These are phyloP conservation scores for Pangasianodon hypophthalmus DNA, from an alignment of 2,113 vertebrate species.

Conservation along the genomic window DNA sequence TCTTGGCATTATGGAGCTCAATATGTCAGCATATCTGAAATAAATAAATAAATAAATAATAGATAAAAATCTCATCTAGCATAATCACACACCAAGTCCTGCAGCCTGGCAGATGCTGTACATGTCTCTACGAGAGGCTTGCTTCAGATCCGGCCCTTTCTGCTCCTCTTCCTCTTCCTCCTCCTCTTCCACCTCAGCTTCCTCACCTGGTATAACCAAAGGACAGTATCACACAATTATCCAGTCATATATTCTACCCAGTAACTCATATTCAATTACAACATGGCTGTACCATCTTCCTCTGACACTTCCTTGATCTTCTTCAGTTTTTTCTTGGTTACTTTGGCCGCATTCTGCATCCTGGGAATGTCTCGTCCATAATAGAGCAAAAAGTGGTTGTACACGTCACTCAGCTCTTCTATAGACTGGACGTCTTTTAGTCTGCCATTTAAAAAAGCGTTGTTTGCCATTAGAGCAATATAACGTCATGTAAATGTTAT, in stretches of 20 bases:
- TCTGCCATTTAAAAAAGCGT: slow-evolving; percentile 60
- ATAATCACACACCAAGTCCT: slow-evolving; percentile 83
- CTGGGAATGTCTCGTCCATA: slow-evolving; percentile 97
- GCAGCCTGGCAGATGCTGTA: slow-evolving; percentile 96
- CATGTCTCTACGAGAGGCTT: slow-evolving; percentile 96
- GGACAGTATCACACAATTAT: neutral
- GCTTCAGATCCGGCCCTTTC: slow-evolving; percentile 94
- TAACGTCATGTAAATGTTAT: neutral
- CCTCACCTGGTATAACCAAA: slow-evolving; percentile 63
- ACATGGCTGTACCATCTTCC: slow-evolving; percentile 75
- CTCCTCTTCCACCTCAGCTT: slow-evolving; percentile 74
- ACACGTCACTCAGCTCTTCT: slow-evolving; percentile 94
- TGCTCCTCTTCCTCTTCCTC: slow-evolving; percentile 88
- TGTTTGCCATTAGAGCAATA: neutral
- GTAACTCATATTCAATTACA: neutral
- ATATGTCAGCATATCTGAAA: neutral
- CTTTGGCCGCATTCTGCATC: slow-evolving; percentile 94
- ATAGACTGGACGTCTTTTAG: slow-evolving; percentile 96
- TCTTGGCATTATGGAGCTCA: neutral
- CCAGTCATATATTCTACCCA: neutral
- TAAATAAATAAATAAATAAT: neutral
- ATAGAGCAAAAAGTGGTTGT: slow-evolving; percentile 96
- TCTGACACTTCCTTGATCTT: slow-evolving; percentile 87
- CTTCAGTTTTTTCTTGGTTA: slow-evolving; percentile 88
- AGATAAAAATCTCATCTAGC: neutral